These are phyloP conservation scores for Ascaphus truei DNA, from an alignment of 2,113 vertebrate genomes.

Conservation along the genomic window DNA sequence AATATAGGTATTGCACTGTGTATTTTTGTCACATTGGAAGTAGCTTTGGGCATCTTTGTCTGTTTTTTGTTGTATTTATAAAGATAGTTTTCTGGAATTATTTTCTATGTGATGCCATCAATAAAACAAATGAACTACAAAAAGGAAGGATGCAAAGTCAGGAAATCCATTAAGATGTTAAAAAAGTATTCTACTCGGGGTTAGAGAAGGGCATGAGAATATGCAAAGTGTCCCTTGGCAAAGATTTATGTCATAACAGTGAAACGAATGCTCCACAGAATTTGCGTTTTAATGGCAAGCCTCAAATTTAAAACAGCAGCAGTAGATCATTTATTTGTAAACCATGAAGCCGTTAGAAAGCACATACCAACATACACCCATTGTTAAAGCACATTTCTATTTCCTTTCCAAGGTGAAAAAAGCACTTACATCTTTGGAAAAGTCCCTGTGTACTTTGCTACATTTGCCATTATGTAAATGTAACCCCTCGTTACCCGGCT, in stretches of 20 bases:
- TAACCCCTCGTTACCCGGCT: no score
- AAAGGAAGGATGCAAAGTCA: constrained; percentile 5
- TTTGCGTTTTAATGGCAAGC: constrained; percentile 22
- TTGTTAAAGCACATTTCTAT: constrained; percentile 24
- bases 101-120: background rate
- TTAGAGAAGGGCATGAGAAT: constrained; percentile 9
- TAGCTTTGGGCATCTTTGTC: no score
- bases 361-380: background rate
- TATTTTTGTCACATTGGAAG: no score
- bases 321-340: constrained; percentile 32
- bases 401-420: constrained; percentile 30
- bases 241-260: constrained; percentile 16
- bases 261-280: background rate
- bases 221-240: constrained; percentile 14
- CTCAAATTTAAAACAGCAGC: constrained; percentile 26
- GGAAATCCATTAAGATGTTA: constrained; percentile 12
- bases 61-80: no score
- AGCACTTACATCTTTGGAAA: constrained; percentile 14
- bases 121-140: background rate
- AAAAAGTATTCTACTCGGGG: background rate
- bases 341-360: background rate
- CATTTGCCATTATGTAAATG: constrained; percentile 24
- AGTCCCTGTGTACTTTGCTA: background rate
- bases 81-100: background rate
- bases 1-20: no score